Base-by-base conservation (phyloP, 2,888 invertebrate genomes). In the Leptinotarsa tumamoca region DNA sequence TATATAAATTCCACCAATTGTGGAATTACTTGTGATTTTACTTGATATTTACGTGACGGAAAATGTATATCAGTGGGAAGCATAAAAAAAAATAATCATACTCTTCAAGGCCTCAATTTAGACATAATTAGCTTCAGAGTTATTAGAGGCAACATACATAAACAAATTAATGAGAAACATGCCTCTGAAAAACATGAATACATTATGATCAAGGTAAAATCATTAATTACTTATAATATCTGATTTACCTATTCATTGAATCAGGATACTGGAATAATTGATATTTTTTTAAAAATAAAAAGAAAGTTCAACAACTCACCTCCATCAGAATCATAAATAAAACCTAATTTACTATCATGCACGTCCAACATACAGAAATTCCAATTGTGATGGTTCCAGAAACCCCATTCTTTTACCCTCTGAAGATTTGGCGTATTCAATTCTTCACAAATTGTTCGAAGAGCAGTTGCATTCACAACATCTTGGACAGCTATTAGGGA, bases 401-500 rank as follows among this genome's bases (percentile, higher is more conserved):
- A 90, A 76, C 90, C 90, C 93, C 94, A 94, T 84, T 93, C 93
- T 23, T 89, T 87, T 15, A 94, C 91, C 77, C 93, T 88, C 76
- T 92, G 89, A 71, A 94, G 85, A 43, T 89, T 88, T 0, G 94
- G 94, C 3, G 90, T 88, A 87, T 94, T 94, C 71, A 94, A 87
- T 87, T 94, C 94, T 75, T 92, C 91, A 83, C 93, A 93, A 73
- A 95, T 92, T 86, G 92, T 90, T 87, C 92, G 91, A 77, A 95
- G 87, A 18, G 94, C 93, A 21, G 91, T 90, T 79, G 90, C 90
- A 82, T 94, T 93, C 68, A 91, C 87, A 66, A 95, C 89, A 85
- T 95, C 95, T 89, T 95, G 95, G 33, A 95, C 89, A 76, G 94
- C 94, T 82, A 95, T 87, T 84, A 95, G 86, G 77, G 94, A 93